These are phyloP conservation scores for Heterotis niloticus DNA, from an alignment of 2,113 vertebrate species.

Conservation along the genomic window DNA sequence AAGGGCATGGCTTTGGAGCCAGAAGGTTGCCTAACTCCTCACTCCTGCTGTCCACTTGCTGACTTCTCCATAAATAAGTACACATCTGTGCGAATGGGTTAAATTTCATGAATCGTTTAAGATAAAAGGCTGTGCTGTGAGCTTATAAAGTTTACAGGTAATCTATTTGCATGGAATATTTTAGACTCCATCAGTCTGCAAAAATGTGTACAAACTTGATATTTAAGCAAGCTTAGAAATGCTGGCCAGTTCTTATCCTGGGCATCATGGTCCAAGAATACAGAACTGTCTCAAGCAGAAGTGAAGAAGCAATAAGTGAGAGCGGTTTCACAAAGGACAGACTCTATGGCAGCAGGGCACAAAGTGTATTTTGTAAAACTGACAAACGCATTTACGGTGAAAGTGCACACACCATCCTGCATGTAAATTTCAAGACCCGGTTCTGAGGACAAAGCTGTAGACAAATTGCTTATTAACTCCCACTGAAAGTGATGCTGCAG, in stretches of 20 bases:
- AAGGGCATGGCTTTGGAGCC: too few species aligned
- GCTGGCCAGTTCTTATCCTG: background rate
- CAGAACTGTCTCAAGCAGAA: constrained; percentile 1
- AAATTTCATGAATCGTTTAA: too few species aligned
- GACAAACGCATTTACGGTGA: background rate
- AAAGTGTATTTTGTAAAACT: background rate
- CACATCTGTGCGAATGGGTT: too few species aligned
- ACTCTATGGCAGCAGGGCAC: background rate
- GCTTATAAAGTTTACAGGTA: too few species aligned
- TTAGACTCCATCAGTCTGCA: background rate
- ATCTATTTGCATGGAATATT: background rate
- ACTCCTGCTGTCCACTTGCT: too few species aligned
- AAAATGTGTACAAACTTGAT: background rate
- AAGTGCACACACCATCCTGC: background rate
- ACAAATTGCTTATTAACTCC: background rate
- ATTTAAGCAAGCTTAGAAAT: background rate
- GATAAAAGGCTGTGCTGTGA: too few species aligned
- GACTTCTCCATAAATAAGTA: too few species aligned
- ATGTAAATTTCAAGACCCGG: background rate
- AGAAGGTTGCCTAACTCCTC: too few species aligned
- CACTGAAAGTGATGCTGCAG: background rate
- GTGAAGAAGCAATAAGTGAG: constrained; percentile 5
- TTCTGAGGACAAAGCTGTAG: background rate
- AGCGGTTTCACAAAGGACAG: background rate
- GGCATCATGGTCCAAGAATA: constrained; percentile 10